Percentiles rank a stretch among this genome's conserved stretches.
Conservation (phyloP, 2,888 invertebrate species). For the Cantharis rufa region DNA sequence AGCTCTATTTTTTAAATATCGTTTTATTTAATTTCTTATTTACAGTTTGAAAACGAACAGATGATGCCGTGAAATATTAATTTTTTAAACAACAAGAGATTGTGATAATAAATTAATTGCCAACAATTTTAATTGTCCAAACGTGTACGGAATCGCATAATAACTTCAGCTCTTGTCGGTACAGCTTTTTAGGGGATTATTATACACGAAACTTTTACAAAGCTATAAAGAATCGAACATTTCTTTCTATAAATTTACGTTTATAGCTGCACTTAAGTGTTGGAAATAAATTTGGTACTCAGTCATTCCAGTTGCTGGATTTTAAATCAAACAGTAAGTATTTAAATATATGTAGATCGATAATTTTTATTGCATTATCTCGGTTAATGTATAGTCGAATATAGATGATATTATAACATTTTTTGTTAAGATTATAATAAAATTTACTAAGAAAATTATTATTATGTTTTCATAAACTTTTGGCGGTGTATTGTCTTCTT, state of each 20-base stretch:
- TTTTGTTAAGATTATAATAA: too few species aligned
- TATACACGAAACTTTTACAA: not conserved
- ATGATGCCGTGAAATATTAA: not conserved
- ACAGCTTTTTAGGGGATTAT: not conserved
- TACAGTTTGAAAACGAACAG: not conserved
- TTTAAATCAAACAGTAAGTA: not conserved
- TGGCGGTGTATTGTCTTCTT: too few species aligned
- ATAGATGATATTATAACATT: too few species aligned
- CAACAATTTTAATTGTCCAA: not conserved
- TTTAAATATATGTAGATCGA: not conserved
- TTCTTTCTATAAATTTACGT: not conserved
- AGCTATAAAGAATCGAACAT: not conserved
- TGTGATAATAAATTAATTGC: not conserved
- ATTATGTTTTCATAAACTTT: not conserved
- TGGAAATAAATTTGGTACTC: not conserved
- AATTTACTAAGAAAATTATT: too few species aligned
- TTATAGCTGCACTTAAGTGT: not conserved
- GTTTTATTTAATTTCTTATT: not conserved
- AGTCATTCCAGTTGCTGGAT: not conserved
- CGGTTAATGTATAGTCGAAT: not conserved
- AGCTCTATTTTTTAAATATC: not conserved
- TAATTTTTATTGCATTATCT: not conserved
- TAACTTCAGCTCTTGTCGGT: not conserved
- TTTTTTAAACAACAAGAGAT: not conserved
- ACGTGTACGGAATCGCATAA: not conserved